Conservation (phyloP, 2,797 vertebrate genomes). For the Lepidocolaptes lacrymiger region DNA sequence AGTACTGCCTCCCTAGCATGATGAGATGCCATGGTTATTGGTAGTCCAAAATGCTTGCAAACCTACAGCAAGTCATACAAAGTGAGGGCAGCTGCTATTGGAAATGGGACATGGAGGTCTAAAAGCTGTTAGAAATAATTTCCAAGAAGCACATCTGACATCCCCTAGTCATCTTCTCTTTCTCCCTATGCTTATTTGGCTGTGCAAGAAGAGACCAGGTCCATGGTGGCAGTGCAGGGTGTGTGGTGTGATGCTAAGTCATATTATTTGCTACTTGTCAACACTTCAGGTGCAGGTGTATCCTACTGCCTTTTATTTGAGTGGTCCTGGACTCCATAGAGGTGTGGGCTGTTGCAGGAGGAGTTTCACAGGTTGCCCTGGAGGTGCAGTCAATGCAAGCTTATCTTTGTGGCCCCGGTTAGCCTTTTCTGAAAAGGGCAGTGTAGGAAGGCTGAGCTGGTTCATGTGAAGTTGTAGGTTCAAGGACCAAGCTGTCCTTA, state of each 20-base stretch:
- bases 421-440: neutral
- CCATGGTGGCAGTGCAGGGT: neutral
- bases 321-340: neutral
- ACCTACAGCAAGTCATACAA: neutral
- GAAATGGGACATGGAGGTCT: neutral
- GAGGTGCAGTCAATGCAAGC: neutral
- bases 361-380: neutral
- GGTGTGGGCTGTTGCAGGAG: neutral
- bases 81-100: neutral
- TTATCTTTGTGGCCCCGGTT: neutral
- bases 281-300: neutral
- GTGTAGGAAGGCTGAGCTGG: neutral
- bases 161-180: neutral
- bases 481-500: neutral
- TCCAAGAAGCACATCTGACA: neutral
- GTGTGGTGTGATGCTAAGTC: neutral
- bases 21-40: fast-evolving
- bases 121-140: neutral
- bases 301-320: neutral
- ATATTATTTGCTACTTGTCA: neutral
- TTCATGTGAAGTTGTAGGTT: neutral
- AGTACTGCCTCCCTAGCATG: neutral
- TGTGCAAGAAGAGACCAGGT: neutral
- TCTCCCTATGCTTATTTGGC: neutral
- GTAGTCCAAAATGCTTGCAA: neutral